phyloP scores from a whole-genome alignment of 2,888 invertebrate species.

The Phaedon cochleariae region DNA sequence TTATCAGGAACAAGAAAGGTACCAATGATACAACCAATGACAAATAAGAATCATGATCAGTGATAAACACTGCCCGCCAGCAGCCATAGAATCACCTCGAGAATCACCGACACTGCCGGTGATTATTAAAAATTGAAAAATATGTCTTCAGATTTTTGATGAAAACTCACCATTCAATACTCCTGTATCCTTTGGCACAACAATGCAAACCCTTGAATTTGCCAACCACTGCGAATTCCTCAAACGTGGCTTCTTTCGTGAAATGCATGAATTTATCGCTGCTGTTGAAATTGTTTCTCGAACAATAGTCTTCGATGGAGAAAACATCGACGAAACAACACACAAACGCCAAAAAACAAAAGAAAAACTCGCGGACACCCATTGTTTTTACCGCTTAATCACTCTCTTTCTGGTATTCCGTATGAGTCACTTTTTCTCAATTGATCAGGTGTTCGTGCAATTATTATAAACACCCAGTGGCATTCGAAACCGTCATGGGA shows the following conservation, averaged over 20 bases:
- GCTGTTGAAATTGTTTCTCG: slow-evolving; percentile 65
- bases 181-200: slow-evolving; percentile 78
- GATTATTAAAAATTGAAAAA: too few relatives aligned
- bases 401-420: neutral
- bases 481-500: neutral
- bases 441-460: neutral
- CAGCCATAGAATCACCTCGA: too few relatives aligned
- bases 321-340: slow-evolving; percentile 17
- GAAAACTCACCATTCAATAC: slow-evolving; percentile 83
- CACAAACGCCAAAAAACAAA: slow-evolving; percentile 16
- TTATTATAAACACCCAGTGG: neutral
- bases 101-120: too few relatives aligned
- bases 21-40: too few relatives aligned
- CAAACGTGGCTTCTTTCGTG: slow-evolving; percentile 75
- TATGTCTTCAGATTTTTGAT: too few relatives aligned
- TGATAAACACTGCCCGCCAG: too few relatives aligned
- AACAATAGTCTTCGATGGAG: slow-evolving; percentile 66
- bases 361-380: slow-evolving; percentile 12
- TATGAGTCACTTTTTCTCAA: neutral
- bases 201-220: slow-evolving; percentile 81
- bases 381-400: neutral
- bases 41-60: too few relatives aligned
- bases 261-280: slow-evolving; percentile 75
- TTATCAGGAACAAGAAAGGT: too few relatives aligned
- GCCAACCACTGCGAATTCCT: slow-evolving; percentile 74